Evolutionary conservation across 1,140 invertebrate genomes (phyloP), one percentile per base, ranked within the genome.

Genomic region (Ostrea edulis): DNA sequence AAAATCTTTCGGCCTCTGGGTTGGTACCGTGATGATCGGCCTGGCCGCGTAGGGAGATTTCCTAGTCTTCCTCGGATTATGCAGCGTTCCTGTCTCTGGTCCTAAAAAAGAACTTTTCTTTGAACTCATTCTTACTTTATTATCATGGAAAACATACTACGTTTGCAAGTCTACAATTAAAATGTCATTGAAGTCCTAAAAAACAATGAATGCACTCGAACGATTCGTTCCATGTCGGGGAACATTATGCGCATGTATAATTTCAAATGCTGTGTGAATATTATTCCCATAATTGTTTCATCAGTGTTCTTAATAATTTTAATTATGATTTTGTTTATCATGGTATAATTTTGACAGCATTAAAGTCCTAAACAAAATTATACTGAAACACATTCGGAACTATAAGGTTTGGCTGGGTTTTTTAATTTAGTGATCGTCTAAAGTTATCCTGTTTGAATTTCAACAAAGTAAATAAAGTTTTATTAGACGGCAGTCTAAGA

Each of bases 91-190:
- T 1, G 55, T 62, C 5, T 29, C 29, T 77, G 68, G 25, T 77
- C 29, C 22, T 29, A 14, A 12, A 77, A 77, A 77, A 4, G 25
- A 35, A 12, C 25, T 9, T 77, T 35, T 62, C 14, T 17, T 20
- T 62, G 55, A 62, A 62, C 55, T 62, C 55, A 62, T 62, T 62
- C 35, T 62, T 62, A 62, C 55, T 62, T 62, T 62, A n/a, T 44
- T 44, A 44, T 44, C 35, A 44, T 44, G 35, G 35, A 44, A 44
- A 44, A 44, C 5, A 44, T 44, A 44, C 5, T 44, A 44, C 5
- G 35, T 44, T 44, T 44, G 35, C 1, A 44, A 44, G 35, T 5
- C 1, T 44, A 44, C 35, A 44, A 44, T 44, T 44, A 5, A 44
- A 44, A 44, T 44, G 35, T 44, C 35, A 44, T 44, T 44, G 35